A percentile compares a stretch with the other conserved stretches of the same genome.
Conservation (phyloP, 2,888 invertebrate species). For the Candidula unifasciata region DNA sequence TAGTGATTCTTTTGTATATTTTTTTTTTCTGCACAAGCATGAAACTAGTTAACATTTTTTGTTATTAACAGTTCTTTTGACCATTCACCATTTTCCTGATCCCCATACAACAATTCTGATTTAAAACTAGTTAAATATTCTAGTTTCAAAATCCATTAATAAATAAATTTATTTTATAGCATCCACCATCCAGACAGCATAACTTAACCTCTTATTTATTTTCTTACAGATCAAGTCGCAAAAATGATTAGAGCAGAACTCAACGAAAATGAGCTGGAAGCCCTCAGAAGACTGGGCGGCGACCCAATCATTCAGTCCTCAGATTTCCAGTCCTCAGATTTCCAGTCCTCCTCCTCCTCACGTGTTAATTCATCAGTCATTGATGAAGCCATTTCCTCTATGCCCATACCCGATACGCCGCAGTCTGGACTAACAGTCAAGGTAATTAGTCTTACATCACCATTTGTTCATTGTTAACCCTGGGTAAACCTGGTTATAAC, state of each 20-base stretch:
- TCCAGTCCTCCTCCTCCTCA: slow-evolving; percentile 38
- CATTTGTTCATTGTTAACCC: no score
- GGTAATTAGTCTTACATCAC: slow-evolving; percentile 63
- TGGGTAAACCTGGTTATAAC: no score
- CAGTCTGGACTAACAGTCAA: slow-evolving; percentile 72
- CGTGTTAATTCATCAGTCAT: slow-evolving; percentile 35
- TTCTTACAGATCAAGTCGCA: slow-evolving; percentile 4
- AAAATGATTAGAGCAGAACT: slow-evolving; percentile 70
- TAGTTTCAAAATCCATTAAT: no score
- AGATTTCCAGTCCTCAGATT: slow-evolving; percentile 27
- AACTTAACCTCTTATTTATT: background rate
- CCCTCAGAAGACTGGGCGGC: slow-evolving; percentile 54
- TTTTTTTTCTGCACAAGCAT: no score
- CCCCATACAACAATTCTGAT: no score
- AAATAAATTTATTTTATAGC: no score
- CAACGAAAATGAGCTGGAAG: slow-evolving; percentile 63
- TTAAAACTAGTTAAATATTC: no score
- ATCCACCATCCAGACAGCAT: no score
- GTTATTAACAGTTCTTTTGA: no score
- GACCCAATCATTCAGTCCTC: slow-evolving; percentile 45
- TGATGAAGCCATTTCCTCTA: slow-evolving; percentile 58
- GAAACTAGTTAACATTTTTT: no score
- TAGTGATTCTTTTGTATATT: no score
- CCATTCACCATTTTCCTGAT: no score
- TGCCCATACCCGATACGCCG: slow-evolving; percentile 71